These are phyloP conservation scores for Gryllus longicercus DNA, from an alignment of 2,888 invertebrate genomes.

Conservation along the genomic window DNA sequence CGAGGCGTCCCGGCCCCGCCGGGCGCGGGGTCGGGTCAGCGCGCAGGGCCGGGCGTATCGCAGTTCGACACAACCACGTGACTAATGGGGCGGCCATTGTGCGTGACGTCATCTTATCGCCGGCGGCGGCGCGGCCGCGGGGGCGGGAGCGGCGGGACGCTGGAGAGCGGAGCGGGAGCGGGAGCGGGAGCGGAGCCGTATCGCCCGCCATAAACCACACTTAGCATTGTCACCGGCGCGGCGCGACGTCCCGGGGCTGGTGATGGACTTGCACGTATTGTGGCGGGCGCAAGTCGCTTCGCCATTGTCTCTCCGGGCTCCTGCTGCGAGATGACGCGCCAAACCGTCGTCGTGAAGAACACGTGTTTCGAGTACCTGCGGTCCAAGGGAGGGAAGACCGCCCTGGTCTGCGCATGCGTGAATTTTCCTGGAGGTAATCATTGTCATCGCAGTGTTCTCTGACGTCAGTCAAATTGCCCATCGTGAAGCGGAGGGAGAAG, in stretches of 20 bases:
- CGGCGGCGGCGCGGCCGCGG: not conserved
- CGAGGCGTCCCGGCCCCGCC: not conserved
- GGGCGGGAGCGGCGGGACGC: not conserved
- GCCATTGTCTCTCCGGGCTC: not conserved
- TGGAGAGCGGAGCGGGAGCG: not conserved
- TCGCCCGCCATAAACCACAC: not conserved
- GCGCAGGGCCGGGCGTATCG: not conserved
- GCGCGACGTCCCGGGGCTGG: not conserved
- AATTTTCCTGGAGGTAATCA: too few relatives aligned
- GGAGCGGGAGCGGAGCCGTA: not conserved
- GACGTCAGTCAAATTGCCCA: too few relatives aligned
- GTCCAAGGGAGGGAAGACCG: too few relatives aligned
- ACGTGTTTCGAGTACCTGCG: too few relatives aligned
- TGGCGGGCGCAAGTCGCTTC: not conserved
- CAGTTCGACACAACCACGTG: slow-evolving; percentile 9
- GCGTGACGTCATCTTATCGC: slow-evolving; percentile 6
- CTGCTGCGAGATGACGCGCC: too few relatives aligned
- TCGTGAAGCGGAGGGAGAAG: too few relatives aligned
- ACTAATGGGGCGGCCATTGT: slow-evolving; percentile 17
- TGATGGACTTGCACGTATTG: not conserved
- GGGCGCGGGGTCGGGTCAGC: not conserved
- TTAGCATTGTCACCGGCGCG: not conserved
- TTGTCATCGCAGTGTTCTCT: too few relatives aligned
- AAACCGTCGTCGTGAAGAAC: too few relatives aligned
- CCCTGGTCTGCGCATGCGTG: too few relatives aligned